Evolutionary conservation across 2,113 vertebrate species (phyloP).

Genomic region (Lampris incognitus): DNA sequence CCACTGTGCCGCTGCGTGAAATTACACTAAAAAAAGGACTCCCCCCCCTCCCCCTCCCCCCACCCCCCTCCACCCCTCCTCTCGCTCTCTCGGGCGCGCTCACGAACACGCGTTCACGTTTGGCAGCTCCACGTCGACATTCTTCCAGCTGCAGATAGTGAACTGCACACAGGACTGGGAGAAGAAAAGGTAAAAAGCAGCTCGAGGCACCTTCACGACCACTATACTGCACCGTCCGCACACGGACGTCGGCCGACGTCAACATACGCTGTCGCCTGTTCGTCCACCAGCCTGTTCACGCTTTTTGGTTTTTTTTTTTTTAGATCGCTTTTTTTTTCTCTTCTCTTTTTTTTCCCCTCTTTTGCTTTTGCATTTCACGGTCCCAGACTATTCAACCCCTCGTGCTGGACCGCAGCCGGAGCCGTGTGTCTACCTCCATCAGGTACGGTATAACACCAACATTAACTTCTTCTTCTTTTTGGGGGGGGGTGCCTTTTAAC

Average conservation of each 20-base stretch:
- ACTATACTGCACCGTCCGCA: constrained; percentile 62
- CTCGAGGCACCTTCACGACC: constrained; percentile 66
- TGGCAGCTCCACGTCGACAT: constrained; percentile 91
- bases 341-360: constrained; percentile 45
- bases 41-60: neutral
- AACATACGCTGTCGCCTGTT: constrained; percentile 49
- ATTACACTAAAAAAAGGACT: constrained; percentile 71
- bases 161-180: constrained; percentile 75
- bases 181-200: constrained; percentile 77
- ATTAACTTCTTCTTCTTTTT: constrained; percentile 19
- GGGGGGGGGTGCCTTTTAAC: neutral
- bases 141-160: constrained; percentile 87
- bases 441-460: constrained; percentile 80
- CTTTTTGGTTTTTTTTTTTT: constrained; percentile 38
- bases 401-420: constrained; percentile 81
- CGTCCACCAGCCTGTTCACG: no score
- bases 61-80: constrained; percentile 30
- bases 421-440: constrained; percentile 70
- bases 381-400: constrained; percentile 68
- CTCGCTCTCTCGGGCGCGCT: constrained; percentile 74
- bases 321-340: constrained; percentile 34
- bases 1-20: constrained; percentile 72
- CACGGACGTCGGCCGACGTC: constrained; percentile 61
- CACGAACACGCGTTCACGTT: constrained; percentile 85
- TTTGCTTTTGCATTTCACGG: constrained; percentile 66